Evolutionary conservation across 2,113 vertebrate genomes (phyloP), one percentile per base, ranked within the genome.

Genomic region (Uria lomvia): DNA sequence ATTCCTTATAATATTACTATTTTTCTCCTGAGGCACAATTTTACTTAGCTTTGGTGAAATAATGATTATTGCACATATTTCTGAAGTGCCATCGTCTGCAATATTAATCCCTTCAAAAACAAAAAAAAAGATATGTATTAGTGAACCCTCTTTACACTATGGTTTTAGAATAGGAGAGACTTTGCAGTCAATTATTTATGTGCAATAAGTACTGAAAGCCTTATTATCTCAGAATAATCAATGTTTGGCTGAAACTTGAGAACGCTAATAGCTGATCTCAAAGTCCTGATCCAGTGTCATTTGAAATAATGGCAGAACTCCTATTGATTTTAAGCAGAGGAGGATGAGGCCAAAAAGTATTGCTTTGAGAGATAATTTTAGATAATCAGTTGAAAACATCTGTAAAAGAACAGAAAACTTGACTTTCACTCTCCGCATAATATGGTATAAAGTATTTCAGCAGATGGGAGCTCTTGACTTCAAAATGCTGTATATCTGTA

Each of bases 141-240:
- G 43, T 55, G 56, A 91, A 43, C 8, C 12, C 0, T 3, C 52
- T 94, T 92, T 92, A 80, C 72, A 21, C 65, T 62, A 27, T 27
- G 30, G 38, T 79, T 96, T 95, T 75, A 79, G 70, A 84, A 71
- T 22, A 89, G 36, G 43, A 78, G 53, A 91, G 62, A 77, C 60
- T 94, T 91, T 92, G 32, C 80, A 85, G 96, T 96, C 91, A 95
- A 95, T 97, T 95, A 96, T 97, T 95, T 94, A 97, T 94, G 88
- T 94, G 80, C 86, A 76, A 5, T 91, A 82, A 94, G 88, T 85
- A 87, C 86, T 85, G 89, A 92, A 92, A 92, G 84, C 72, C 58
- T 56, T 94, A 80, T 91, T 96, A 85, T 95, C 94, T 95, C 80
- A 36, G 84, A 95, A 95, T 94, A 96, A 96, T 95, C 96, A 91